These are phyloP conservation scores for Plebejus melissa DNA, from an alignment of 2,888 invertebrate genomes.

Conservation along the genomic window DNA sequence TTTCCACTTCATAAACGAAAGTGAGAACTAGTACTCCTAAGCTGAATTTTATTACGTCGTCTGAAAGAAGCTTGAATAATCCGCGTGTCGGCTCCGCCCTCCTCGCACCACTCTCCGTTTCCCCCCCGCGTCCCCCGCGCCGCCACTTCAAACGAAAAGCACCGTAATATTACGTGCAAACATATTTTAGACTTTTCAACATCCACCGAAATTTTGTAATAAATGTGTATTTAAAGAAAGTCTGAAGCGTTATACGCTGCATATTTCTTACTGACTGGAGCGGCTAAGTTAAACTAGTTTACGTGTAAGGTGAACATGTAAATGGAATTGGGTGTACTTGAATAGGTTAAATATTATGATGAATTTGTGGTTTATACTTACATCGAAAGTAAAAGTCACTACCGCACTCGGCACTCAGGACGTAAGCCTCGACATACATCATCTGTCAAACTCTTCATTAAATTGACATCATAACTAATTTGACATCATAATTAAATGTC, in stretches of 20 bases:
- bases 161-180: conserved; percentile 28
- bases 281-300: not conserved
- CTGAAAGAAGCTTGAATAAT: conserved; percentile 75
- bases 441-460: too few relatives aligned
- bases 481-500: too few relatives aligned
- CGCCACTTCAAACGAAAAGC: conserved; percentile 27
- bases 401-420: too few relatives aligned
- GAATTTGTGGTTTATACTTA: not conserved
- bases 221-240: conserved; percentile 22
- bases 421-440: too few relatives aligned
- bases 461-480: too few relatives aligned
- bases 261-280: not conserved
- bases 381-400: too few relatives aligned
- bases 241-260: conserved; percentile 11
- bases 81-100: conserved; percentile 44
- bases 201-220: conserved; percentile 20
- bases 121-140: not conserved
- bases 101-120: not conserved
- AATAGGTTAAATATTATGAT: not conserved
- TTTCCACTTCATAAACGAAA: conserved; percentile 33
- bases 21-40: conserved; percentile 58
- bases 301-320: not conserved
- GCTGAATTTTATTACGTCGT: conserved; percentile 77
- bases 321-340: not conserved
- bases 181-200: conserved; percentile 28